phyloP scores from a whole-genome alignment of 2,113 vertebrate species.

The Macroglossus sobrinus region DNA sequence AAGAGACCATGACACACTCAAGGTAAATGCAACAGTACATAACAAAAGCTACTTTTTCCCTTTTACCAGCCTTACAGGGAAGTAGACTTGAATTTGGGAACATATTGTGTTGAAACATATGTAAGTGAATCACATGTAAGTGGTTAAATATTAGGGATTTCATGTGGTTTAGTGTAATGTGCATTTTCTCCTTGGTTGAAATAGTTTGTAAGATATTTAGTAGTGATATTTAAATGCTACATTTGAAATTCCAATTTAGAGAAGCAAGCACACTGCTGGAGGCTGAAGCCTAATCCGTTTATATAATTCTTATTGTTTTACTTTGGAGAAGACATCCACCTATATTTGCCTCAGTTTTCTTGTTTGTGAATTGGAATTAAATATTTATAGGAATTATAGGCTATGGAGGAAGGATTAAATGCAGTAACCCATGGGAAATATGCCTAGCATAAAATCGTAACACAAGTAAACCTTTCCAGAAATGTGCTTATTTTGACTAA shows the following conservation, averaged over 20 bases:
- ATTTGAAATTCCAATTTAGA: background rate
- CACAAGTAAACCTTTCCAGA: background rate
- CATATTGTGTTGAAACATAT: background rate
- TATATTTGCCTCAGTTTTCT: background rate
- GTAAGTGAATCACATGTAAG: background rate
- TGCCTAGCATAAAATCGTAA: background rate
- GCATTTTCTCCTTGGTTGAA: background rate
- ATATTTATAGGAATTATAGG: background rate
- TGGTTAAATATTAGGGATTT: background rate
- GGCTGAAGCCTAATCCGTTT: fast-evolving
- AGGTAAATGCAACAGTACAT: background rate
- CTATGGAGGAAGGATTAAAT: background rate
- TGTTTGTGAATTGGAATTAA: background rate
- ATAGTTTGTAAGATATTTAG: background rate
- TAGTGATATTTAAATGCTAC: background rate
- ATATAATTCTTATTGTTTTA: background rate
- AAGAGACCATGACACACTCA: background rate
- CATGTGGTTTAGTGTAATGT: background rate
- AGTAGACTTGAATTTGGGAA: background rate
- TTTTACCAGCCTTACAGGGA: background rate
- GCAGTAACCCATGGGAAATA: background rate
- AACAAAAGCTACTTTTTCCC: background rate
- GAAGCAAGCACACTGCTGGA: background rate
- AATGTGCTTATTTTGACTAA: background rate
- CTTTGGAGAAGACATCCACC: background rate